These are phyloP conservation scores for Eptatretus burgeri DNA, from an alignment of 2,113 vertebrate species.

Conservation along the genomic window DNA sequence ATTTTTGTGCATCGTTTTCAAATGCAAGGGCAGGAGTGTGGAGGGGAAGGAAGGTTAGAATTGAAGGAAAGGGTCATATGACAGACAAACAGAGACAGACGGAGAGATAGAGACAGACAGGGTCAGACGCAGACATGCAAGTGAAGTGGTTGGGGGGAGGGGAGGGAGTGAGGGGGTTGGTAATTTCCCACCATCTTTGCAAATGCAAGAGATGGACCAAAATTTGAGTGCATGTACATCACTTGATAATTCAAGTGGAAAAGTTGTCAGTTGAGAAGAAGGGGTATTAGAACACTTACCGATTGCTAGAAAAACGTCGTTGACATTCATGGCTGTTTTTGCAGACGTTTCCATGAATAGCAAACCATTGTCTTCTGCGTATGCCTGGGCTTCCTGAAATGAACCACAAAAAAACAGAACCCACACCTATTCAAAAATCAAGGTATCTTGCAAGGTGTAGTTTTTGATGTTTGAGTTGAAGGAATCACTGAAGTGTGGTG, in stretches of 20 bases:
- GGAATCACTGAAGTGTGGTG: background rate
- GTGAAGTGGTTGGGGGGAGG: too few species aligned
- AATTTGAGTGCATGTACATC: background rate
- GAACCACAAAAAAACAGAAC: conserved; percentile 9
- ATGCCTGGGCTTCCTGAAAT: conserved; percentile 72
- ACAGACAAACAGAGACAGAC: background rate
- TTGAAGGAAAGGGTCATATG: background rate
- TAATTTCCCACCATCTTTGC: too few species aligned
- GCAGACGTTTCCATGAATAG: conserved; percentile 96
- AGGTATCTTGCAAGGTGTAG: background rate
- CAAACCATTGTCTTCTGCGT: conserved; percentile 94
- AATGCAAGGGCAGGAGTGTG: background rate
- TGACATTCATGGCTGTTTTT: conserved; percentile 91
- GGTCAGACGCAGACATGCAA: background rate
- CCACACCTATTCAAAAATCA: background rate
- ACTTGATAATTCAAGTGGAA: background rate
- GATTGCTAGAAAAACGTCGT: conserved; percentile 98
- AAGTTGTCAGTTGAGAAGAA: background rate
- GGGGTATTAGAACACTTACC: conserved; percentile 25
- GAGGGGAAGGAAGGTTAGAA: background rate
- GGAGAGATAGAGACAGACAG: background rate
- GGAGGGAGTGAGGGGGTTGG: too few species aligned
- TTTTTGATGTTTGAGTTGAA: background rate
- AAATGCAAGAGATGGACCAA: background rate
- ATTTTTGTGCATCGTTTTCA: background rate